Base-by-base conservation (phyloP, 2,888 invertebrate species). In the Tetragonisca angustula region DNA sequence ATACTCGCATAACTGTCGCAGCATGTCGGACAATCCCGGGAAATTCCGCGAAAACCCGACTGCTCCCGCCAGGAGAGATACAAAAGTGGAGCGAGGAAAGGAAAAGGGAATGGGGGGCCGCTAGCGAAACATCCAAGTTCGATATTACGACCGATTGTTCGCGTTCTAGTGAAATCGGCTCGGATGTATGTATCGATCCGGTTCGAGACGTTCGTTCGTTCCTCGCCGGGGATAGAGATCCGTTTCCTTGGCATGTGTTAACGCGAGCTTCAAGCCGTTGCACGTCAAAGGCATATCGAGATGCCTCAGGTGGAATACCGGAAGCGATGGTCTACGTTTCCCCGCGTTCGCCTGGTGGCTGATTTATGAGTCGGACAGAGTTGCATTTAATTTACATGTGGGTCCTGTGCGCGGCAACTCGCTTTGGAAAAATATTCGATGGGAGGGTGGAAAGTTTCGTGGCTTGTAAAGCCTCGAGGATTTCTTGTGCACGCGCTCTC, bases 291-390 rank as follows among this genome's bases (percentile, higher is more conserved):
- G 65, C 71, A 36, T 84, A 83, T 83, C 79, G 79, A 65, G 64
- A 73, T 72, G 65, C 61, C 64, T 36, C 49, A 50, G 36, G 70
- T 65, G 52, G 81, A 81, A 83, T 62, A 79, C 70, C 76, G 86
- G 86, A 79, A 79, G 68, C 52, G 32, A 36, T 70, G 71, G 49
- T 43, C 43, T 9, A 43, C 71, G n/a, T 21, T 17, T 61, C n/a
- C 15, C 17, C 1, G 1, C 43, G 69, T 76, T 76, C 81, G 36
- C 62, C 32, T 61, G 15, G 27, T 11, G 27, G 0, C 49, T 70
- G 83, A 77, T 74, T 84, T 74, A 74, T 73, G 65, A 36, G 65
- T 19, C 67, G 65, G 54, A 9, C 5, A 27, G 19, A 54, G 32
- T 74, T 61, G n/a, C 50, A 56, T 61, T 74, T 75, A 65, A 79